phyloP scores from a whole-genome alignment of 2,113 vertebrate genomes.

The Stercorarius parasiticus region DNA sequence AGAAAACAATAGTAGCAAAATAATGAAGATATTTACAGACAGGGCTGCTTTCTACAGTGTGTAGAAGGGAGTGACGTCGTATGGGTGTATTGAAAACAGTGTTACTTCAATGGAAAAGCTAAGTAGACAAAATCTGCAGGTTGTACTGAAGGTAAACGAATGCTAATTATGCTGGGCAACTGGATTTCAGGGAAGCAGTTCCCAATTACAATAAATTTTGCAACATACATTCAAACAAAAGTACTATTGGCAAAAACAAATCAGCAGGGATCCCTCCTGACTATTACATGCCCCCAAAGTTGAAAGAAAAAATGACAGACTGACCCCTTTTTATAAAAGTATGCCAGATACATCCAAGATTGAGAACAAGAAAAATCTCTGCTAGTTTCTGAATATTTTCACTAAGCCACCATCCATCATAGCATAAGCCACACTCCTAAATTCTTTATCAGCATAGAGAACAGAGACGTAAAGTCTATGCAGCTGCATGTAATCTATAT shows the following conservation, averaged over 20 bases:
- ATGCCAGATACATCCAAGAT: not conserved
- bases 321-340: not conserved
- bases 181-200: not conserved
- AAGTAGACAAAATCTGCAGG: not conserved
- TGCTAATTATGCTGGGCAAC: not conserved
- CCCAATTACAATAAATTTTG: not conserved
- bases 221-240: not conserved
- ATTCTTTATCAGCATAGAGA: not conserved
- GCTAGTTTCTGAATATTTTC: not conserved
- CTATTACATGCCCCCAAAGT: not conserved
- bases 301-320: not conserved
- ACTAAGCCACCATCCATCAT: not conserved
- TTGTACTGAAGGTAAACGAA: not conserved
- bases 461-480: not conserved
- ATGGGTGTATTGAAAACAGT: fast-evolving
- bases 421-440: not conserved
- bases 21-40: not conserved
- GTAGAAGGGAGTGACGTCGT: not conserved
- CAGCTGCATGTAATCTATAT: not conserved
- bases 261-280: not conserved
- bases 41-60: not conserved
- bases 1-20: not conserved
- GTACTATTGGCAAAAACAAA: not conserved
- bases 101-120: not conserved
- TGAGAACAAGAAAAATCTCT: not conserved